Evolutionary conservation across 2,797 vertebrate genomes (phyloP), one percentile per base, ranked within the genome.

Genomic region (Acanthis flammea): DNA sequence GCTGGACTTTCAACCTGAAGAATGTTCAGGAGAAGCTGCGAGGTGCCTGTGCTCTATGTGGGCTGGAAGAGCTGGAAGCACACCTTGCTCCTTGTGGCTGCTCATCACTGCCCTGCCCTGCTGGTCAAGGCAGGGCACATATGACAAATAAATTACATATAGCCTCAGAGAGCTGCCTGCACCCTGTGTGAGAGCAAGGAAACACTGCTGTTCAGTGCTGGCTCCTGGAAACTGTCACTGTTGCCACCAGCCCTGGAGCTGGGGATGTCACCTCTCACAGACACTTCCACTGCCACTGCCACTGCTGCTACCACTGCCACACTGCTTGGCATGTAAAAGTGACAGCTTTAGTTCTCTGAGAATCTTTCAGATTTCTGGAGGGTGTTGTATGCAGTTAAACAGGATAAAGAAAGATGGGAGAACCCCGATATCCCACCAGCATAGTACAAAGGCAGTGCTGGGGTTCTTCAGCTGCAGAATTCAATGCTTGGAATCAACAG

Each of bases 131-230:
- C 44, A 62, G 30, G 30, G 18, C 3, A 6, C 22, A 18, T 14
- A 9, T 11, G 19, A 17, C 35, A 35, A 42, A 39, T 47, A 65
- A 31, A 57, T 73, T 51, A 3, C n/a, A 5, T 2, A 12, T 0
- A 42, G 22, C 41, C 31, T 74, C 65, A 45, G 61, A 47, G 65
- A 39, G 42, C 10, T 53, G 10, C 47, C 15, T 2, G 1, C 12
- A 2, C 17, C 27, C 7, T 2, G 12, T 2, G 4, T 24, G 53
- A 51, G 21, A 51, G 68, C n/a, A 45, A n/a, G 39, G 58, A 57
- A 91, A 25, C 14, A 16, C 0, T 0, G 14, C 2, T 13, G 4
- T 12, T 67, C 51, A 44, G 0, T 25, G 45, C 25, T 18, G 18
- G 27, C 22, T 82, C 16, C 25, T 65, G 75, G 41, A 47, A 35